A percentile compares a stretch with the other conserved stretches of the same genome.
Conservation (phyloP, 2,888 invertebrate genomes). For the Drosophila colorata region DNA sequence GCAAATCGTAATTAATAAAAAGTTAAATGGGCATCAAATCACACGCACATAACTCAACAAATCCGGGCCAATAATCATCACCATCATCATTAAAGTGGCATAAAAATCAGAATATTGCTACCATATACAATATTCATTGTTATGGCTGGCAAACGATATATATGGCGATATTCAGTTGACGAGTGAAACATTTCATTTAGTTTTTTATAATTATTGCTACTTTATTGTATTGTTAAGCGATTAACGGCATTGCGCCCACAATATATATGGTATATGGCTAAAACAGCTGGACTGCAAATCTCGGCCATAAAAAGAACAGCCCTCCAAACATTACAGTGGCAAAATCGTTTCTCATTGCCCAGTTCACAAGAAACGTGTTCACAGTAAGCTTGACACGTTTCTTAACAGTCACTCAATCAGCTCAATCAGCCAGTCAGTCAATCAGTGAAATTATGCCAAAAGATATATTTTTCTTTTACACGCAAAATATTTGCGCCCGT, state of each 20-base stretch:
- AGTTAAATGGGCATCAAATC: slow-evolving; percentile 36
- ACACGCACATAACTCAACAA: slow-evolving; percentile 23
- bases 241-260: slow-evolving; percentile 66
- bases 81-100: slow-evolving; percentile 67
- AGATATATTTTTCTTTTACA: slow-evolving; percentile 28
- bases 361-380: slow-evolving; percentile 41
- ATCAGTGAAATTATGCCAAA: slow-evolving; percentile 38
- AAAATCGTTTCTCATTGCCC: slow-evolving; percentile 25
- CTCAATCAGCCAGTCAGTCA: slow-evolving; percentile 21
- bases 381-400: slow-evolving; percentile 56
- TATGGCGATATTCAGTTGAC: slow-evolving; percentile 29
- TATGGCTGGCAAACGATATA: slow-evolving; percentile 50
- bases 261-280: slow-evolving; percentile 39
- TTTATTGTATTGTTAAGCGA: slow-evolving; percentile 84
- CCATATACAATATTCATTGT: slow-evolving; percentile 72
- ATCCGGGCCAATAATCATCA: slow-evolving; percentile 62
- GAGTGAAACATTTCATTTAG: slow-evolving; percentile 72
- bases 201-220: slow-evolving; percentile 84
- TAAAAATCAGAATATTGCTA: slow-evolving; percentile 74
- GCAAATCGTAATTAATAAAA: slow-evolving; percentile 19
- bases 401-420: slow-evolving; percentile 34
- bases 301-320: slow-evolving; percentile 69
- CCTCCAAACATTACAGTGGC: slow-evolving; percentile 13
- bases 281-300: slow-evolving; percentile 67
- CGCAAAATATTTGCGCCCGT: slow-evolving; percentile 38